Evolutionary conservation across 2,797 vertebrate species (phyloP).

Genomic region (Mionectes olivaceus): DNA sequence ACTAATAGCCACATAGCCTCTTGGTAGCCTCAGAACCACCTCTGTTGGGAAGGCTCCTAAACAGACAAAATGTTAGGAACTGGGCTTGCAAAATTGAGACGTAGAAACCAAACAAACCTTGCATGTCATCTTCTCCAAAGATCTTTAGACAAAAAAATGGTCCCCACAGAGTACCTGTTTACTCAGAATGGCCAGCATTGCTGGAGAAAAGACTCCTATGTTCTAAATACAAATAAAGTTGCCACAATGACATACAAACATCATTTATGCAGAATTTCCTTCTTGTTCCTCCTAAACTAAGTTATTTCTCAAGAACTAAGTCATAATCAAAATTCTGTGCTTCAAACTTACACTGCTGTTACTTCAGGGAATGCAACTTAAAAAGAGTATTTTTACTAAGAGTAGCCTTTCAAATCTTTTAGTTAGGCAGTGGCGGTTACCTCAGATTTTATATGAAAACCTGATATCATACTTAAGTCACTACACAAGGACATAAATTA

Average conservation of each 20-base stretch:
- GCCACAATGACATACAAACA: background rate
- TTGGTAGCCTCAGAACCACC: background rate
- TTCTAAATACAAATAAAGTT: background rate
- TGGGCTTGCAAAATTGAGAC: background rate
- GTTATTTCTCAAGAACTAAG: background rate
- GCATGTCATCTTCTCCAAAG: fast-evolving
- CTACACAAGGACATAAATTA: background rate
- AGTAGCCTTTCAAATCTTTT: background rate
- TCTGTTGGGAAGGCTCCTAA: background rate
- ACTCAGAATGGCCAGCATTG: background rate
- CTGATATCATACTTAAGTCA: background rate
- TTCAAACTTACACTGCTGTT: background rate
- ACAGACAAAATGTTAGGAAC: background rate
- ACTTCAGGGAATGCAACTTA: background rate
- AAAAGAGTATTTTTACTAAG: background rate
- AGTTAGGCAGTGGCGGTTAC: background rate
- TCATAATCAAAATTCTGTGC: background rate
- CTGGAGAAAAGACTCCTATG: background rate
- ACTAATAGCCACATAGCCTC: background rate
- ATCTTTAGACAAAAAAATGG: background rate
- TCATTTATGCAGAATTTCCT: background rate
- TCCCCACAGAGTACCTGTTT: background rate
- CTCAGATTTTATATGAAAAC: background rate
- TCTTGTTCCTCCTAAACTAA: background rate
- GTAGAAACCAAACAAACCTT: background rate